phyloP scores from a whole-genome alignment of 2,888 invertebrate species.

The Bhutanitis thaidina region DNA sequence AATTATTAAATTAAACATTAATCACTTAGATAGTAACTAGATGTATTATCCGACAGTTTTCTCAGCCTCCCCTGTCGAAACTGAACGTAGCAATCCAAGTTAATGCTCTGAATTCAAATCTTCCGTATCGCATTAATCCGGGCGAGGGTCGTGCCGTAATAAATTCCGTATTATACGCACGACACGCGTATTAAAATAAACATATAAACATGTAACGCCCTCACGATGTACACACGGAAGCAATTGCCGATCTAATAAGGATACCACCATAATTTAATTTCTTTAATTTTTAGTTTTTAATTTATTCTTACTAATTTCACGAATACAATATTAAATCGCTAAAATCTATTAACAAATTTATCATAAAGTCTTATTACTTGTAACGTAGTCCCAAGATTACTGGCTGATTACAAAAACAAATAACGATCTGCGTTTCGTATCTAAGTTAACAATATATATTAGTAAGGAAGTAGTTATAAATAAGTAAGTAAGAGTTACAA shows the following conservation, averaged over 20 bases:
- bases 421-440: too few species aligned
- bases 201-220: conserved; percentile 78
- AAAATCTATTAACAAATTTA: too few species aligned
- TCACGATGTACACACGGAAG: conserved; percentile 50
- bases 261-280: too few species aligned
- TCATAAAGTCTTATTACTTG: too few species aligned
- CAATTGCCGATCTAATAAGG: conserved; percentile 19
- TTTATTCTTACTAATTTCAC: too few species aligned
- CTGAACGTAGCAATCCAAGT: conserved; percentile 70
- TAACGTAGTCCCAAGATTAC: too few species aligned
- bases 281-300: too few species aligned
- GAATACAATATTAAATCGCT: too few species aligned
- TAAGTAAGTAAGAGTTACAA: too few species aligned
- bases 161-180: conserved; percentile 80
- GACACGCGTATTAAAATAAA: conserved; percentile 81
- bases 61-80: conserved; percentile 32
- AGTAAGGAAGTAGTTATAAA: too few species aligned
- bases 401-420: too few species aligned
- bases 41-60: conserved; percentile 26
- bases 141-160: conserved; percentile 72
- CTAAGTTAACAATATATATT: too few species aligned
- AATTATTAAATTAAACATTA: conserved; percentile 39
- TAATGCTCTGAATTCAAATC: conserved; percentile 77
- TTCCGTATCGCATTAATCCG: conserved; percentile 79
- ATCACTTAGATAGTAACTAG: conserved; percentile 37